phyloP scores from a whole-genome alignment of 1,140 invertebrate species.

The Magallana gigas region DNA sequence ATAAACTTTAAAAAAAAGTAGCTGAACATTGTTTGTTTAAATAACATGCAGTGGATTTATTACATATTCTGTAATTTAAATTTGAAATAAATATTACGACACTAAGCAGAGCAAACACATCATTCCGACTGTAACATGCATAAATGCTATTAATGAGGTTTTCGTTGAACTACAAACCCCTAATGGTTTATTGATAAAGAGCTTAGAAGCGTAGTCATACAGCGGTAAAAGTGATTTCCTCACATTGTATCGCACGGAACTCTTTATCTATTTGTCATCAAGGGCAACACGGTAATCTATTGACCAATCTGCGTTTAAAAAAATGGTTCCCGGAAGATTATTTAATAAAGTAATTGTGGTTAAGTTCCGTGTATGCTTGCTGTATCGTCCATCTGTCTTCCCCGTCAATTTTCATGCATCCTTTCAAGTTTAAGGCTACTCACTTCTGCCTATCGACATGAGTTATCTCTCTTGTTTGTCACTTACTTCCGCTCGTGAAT shows the following conservation, averaged over 20 bases:
- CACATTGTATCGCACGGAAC: not conserved
- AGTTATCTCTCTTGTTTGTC: not conserved
- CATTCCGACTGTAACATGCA: too few species aligned
- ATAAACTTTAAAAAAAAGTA: too few species aligned
- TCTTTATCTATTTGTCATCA: not conserved
- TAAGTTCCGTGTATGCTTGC: not conserved
- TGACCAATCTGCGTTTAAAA: slow-evolving; percentile 2
- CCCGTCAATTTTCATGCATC: not conserved
- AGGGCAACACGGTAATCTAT: not conserved
- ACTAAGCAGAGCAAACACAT: too few species aligned
- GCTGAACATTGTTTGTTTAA: too few species aligned
- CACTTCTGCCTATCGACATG: not conserved
- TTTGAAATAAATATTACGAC: too few species aligned
- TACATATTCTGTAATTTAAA: too few species aligned
- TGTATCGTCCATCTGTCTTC: not conserved
- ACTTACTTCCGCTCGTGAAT: not conserved
- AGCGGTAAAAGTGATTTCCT: too few species aligned
- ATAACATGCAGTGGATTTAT: too few species aligned
- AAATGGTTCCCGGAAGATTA: not conserved
- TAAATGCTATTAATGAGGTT: too few species aligned
- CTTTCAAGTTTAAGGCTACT: not conserved
- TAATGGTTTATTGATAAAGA: too few species aligned
- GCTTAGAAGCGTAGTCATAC: too few species aligned
- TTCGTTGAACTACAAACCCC: too few species aligned
- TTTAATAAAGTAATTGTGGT: slow-evolving; percentile 8